A percentile compares a stretch with the other conserved stretches of the same genome.
phyloP scores from a whole-genome alignment of 2,797 vertebrate genomes.

The Telmatherina bonti region DNA sequence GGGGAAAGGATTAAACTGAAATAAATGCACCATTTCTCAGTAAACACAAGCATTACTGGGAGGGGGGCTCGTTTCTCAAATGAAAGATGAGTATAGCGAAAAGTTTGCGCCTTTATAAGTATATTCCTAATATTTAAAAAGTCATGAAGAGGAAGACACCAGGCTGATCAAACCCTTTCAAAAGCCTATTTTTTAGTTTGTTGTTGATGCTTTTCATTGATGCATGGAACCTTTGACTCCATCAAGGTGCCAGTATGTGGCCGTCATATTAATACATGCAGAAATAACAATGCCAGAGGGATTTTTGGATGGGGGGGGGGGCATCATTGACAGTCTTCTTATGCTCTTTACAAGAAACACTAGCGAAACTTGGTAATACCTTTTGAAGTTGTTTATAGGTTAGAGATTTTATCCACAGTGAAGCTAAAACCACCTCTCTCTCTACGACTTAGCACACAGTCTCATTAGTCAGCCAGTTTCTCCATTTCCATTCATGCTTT shows the following conservation, averaged over 20 bases:
- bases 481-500: constrained; percentile 28
- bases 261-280: too few relatives aligned
- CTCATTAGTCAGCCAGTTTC: constrained; percentile 39
- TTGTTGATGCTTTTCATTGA: too few relatives aligned
- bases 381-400: constrained; percentile 16
- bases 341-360: not conserved
- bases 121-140: too few relatives aligned
- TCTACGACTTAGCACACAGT: constrained; percentile 9
- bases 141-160: too few relatives aligned
- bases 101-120: not conserved
- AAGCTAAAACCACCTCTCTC: constrained; percentile 17
- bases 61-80: constrained; percentile 5
- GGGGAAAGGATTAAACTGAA: constrained; percentile 62
- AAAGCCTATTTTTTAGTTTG: too few relatives aligned
- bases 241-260: too few relatives aligned
- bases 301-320: too few relatives aligned
- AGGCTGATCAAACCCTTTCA: too few relatives aligned
- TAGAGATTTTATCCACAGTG: constrained; percentile 7
- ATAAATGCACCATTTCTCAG: constrained; percentile 57
- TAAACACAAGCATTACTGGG: constrained; percentile 43
- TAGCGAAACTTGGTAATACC: not conserved
- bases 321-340: not conserved
- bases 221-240: too few relatives aligned
- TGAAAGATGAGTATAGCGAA: not conserved
- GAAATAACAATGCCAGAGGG: too few relatives aligned